Evolutionary conservation across 2,888 invertebrate genomes (phyloP).

Genomic region (Anoplius nigerrimus): DNA sequence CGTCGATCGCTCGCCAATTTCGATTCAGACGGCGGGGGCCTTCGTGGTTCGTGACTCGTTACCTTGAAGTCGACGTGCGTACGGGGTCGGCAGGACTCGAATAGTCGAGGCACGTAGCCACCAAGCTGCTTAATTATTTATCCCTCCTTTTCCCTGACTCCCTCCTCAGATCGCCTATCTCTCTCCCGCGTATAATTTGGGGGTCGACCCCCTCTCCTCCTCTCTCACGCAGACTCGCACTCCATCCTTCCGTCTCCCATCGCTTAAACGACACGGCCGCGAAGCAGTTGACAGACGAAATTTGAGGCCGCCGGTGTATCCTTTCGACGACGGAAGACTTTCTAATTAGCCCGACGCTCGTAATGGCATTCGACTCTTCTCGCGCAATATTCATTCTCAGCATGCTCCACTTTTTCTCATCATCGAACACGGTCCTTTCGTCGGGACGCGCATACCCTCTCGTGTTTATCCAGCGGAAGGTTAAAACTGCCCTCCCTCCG

Average conservation of each 20-base stretch:
- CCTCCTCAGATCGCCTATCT: slow-evolving; percentile 41
- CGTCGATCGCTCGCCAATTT: slow-evolving; percentile 50
- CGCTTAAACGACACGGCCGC: too few relatives aligned
- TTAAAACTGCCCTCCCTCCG: neutral
- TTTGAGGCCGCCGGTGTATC: too few relatives aligned
- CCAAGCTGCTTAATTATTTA: slow-evolving; percentile 67
- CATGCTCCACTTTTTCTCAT: too few relatives aligned
- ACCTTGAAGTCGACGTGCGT: slow-evolving; percentile 34
- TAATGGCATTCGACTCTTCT: neutral
- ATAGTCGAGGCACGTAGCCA: slow-evolving; percentile 51
- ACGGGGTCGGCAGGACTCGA: slow-evolving; percentile 41
- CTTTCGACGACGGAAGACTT: too few relatives aligned
- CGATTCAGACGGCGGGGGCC: slow-evolving; percentile 52
- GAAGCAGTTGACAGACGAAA: neutral
- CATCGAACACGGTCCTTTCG: too few relatives aligned
- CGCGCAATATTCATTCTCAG: neutral
- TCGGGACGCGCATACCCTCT: too few relatives aligned
- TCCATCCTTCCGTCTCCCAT: too few relatives aligned
- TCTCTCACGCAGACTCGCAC: too few relatives aligned
- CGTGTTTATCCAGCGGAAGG: neutral
- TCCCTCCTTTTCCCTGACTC: slow-evolving; percentile 36
- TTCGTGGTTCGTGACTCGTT: slow-evolving; percentile 54
- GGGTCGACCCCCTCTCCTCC: slow-evolving; percentile 33
- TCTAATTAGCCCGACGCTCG: too few relatives aligned
- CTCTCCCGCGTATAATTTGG: slow-evolving; percentile 52